phyloP scores from a whole-genome alignment of 2,888 invertebrate genomes.

The Amphimallon solstitiale region DNA sequence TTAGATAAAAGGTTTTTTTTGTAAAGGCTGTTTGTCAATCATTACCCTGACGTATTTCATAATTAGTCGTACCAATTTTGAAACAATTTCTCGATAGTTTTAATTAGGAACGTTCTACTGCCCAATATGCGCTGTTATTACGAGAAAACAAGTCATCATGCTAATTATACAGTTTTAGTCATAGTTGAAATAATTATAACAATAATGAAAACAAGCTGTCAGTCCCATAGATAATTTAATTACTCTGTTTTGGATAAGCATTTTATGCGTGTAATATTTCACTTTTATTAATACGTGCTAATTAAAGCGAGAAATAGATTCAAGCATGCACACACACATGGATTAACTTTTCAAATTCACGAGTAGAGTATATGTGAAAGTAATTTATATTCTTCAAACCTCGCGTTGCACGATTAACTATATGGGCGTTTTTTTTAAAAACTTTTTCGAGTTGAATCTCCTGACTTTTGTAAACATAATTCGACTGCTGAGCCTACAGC shows the following conservation, averaged over 20 bases:
- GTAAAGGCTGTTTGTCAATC: slow-evolving; percentile 29
- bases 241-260: not conserved
- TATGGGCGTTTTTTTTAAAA: too few species aligned
- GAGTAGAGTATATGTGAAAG: too few species aligned
- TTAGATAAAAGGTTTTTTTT: slow-evolving; percentile 10
- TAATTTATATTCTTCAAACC: too few species aligned
- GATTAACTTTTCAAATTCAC: too few species aligned
- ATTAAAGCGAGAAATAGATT: too few species aligned
- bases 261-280: too few species aligned
- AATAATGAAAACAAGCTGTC: not conserved
- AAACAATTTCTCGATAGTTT: slow-evolving; percentile 25
- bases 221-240: slow-evolving; percentile 1
- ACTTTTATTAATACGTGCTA: too few species aligned
- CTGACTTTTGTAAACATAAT: too few species aligned
- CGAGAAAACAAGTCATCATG: slow-evolving; percentile 15
- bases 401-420: too few species aligned
- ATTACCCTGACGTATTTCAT: slow-evolving; percentile 8
- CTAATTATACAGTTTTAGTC: not conserved
- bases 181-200: slow-evolving; percentile 20
- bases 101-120: slow-evolving; percentile 1
- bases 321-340: too few species aligned
- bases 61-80: slow-evolving; percentile 21
- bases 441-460: too few species aligned
- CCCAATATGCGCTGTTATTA: not conserved
- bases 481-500: too few species aligned